Evolutionary conservation across 2,888 invertebrate species (phyloP), one percentile per base, ranked within the genome.

Genomic region (Leucozona laternaria): DNA sequence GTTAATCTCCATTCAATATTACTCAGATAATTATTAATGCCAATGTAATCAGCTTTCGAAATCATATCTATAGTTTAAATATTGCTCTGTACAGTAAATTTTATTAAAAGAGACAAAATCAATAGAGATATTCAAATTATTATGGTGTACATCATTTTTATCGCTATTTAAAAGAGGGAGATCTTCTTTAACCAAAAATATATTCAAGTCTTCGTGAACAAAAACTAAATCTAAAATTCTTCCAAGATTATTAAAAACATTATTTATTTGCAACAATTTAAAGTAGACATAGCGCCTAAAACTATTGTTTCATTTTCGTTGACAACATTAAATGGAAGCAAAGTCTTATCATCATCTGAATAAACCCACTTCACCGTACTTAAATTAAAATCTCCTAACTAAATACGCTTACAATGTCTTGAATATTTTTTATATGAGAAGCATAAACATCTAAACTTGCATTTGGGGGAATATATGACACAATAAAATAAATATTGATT

Each of bases 401-500:
- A n/a, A 64, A 64, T 28, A 31, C 64, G 15, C 31, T 55, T n/a
- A 31, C 31, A 3, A 55, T 55, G 2, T n/a, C 2, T 31, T 55
- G 55, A 10, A 55, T 28, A 31, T 64, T 64, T 17, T 64, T 64
- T 31, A 64, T 28, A 45, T 45, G 64, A 45, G 64, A 28, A 45
- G 64, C 10, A 48, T 64, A 64, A 25, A 64, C 11, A 28, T 64
- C 64, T 17, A 28, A 64, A 8, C n/a, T 28, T 45, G 64, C 28
- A 2, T 11, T 64, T 28, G 45, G 64, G 17, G 64, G 64, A 48
- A 55, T 28, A 28, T 55, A 55, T 15, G 55, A 55, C 7, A 28
- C 15, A 55, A 55, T 28, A 28, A 64, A 64, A 64, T 64, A 64
- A 15, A 45, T n/a, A 64, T 5, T 17, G 8, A 43, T 62, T 43